Percentiles rank a stretch among this genome's conserved stretches.
phyloP scores from a whole-genome alignment of 2,113 vertebrate genomes.

The Heterocephalus glaber region DNA sequence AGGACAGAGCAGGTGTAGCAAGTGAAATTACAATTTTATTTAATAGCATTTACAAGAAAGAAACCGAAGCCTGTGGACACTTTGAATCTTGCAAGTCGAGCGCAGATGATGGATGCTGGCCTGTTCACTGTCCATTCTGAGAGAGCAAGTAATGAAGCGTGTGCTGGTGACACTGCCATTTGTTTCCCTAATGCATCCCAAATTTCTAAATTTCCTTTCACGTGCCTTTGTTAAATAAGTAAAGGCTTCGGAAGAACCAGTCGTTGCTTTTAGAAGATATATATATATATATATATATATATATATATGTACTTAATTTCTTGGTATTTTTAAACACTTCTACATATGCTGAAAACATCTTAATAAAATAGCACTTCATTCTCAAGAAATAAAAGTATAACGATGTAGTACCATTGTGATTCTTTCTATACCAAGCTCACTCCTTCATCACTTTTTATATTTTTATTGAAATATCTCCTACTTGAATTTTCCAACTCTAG shows the following conservation, averaged over 20 bases:
- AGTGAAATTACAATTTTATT: slow-evolving; percentile 71
- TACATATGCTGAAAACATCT: not conserved
- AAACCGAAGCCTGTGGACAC: slow-evolving; percentile 56
- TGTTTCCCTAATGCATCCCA: slow-evolving; percentile 68
- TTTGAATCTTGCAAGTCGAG: slow-evolving; percentile 70
- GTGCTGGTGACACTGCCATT: slow-evolving; percentile 59
- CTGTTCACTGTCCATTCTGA: slow-evolving; percentile 41
- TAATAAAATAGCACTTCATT: not conserved
- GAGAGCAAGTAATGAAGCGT: slow-evolving; percentile 64
- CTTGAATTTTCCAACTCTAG: not conserved
- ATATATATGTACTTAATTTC: slow-evolving; percentile 15
- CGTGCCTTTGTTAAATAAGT: not conserved
- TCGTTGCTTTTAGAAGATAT: not conserved
- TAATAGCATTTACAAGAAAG: slow-evolving; percentile 59
- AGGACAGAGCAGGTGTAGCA: slow-evolving; percentile 37
- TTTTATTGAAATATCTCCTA: not conserved
- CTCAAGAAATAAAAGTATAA: not conserved
- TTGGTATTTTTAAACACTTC: not conserved
- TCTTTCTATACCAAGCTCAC: not conserved
- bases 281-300: too few relatives aligned
- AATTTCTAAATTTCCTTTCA: slow-evolving; percentile 39
- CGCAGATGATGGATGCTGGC: slow-evolving; percentile 58
- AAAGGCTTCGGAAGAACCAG: slow-evolving; percentile 34
- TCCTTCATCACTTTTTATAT: not conserved
- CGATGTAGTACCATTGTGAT: not conserved